These are phyloP conservation scores for Paralichthys olivaceus DNA, from an alignment of 2,113 vertebrate genomes.

Conservation along the genomic window DNA sequence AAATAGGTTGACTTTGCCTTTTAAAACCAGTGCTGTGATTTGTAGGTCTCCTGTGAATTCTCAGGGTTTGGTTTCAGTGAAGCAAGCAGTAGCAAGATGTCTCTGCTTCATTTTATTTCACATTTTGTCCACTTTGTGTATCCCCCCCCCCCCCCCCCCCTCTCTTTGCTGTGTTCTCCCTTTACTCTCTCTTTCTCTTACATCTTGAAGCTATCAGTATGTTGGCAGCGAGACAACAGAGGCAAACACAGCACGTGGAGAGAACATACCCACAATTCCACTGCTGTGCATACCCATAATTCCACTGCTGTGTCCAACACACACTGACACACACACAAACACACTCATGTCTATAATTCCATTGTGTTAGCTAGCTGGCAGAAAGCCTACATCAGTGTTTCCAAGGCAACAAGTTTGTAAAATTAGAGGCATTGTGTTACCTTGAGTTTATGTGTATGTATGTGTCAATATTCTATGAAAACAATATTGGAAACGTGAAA, in stretches of 20 bases:
- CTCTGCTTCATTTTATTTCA: constrained; percentile 57
- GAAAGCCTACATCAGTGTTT: constrained; percentile 61
- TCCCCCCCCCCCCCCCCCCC: constrained; percentile 22
- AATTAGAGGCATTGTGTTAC: constrained; percentile 39
- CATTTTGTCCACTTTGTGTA: constrained; percentile 63
- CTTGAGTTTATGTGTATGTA: constrained; percentile 11
- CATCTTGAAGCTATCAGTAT: constrained; percentile 75
- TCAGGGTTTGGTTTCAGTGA: constrained; percentile 59
- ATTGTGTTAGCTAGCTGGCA: constrained; percentile 69
- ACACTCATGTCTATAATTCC: constrained; percentile 51
- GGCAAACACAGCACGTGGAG: constrained; percentile 63
- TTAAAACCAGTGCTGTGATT: constrained; percentile 63
- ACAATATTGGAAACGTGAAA: constrained; percentile 49
- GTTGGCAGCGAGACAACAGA: constrained; percentile 63
- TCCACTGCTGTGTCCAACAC: constrained; percentile 53
- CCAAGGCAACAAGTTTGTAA: constrained; percentile 74
- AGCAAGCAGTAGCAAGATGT: constrained; percentile 68
- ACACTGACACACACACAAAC: constrained; percentile 7
- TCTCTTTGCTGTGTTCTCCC: neutral
- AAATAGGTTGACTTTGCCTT: constrained; percentile 64
- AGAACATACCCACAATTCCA: constrained; percentile 64
- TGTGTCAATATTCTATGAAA: constrained; percentile 24
- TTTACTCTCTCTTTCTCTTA: constrained; percentile 31
- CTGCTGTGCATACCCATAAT: constrained; percentile 54
- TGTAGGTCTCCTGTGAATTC: constrained; percentile 62